Conservation (phyloP, 2,888 invertebrate genomes). For the Lucinisca nassula region DNA sequence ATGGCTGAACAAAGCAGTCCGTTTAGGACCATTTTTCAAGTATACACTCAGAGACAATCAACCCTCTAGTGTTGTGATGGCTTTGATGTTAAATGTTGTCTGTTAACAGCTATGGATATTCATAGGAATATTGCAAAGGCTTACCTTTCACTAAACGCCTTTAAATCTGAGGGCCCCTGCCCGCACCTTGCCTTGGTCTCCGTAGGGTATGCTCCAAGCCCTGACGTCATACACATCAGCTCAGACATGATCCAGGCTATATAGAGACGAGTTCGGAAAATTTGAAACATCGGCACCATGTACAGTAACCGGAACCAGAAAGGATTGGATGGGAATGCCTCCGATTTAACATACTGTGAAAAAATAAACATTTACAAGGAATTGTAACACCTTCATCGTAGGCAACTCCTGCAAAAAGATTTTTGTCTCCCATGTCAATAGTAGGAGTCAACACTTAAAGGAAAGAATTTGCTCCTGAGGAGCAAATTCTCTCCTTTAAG, state of each 20-base stretch:
- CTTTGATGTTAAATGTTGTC: no score
- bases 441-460: no score
- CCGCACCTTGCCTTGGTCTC: conserved; percentile 92
- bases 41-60: not conserved
- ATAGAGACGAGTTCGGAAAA: conserved; percentile 96
- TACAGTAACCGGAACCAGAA: conserved; percentile 95
- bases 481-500: no score
- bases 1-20: not conserved
- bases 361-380: no score
- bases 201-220: conserved; percentile 96
- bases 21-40: not conserved
- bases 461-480: no score
- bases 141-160: conserved; percentile 83
- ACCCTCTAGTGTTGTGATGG: no score
- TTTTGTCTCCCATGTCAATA: no score
- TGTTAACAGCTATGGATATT: no score
- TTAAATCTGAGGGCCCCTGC: conserved; percentile 92
- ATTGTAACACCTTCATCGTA: no score
- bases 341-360: conserved; percentile 94
- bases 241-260: conserved; percentile 96
- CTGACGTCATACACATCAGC: conserved; percentile 96
- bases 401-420: no score
- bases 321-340: conserved; percentile 93
- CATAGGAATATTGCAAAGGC: no score
- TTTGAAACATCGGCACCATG: conserved; percentile 95